A percentile compares a stretch with the other conserved stretches of the same genome.
These are phyloP conservation scores for Rhopilema esculentum DNA, from an alignment of 30 jellyfish, hydroid and myxozoan species.

Conservation along the genomic window DNA sequence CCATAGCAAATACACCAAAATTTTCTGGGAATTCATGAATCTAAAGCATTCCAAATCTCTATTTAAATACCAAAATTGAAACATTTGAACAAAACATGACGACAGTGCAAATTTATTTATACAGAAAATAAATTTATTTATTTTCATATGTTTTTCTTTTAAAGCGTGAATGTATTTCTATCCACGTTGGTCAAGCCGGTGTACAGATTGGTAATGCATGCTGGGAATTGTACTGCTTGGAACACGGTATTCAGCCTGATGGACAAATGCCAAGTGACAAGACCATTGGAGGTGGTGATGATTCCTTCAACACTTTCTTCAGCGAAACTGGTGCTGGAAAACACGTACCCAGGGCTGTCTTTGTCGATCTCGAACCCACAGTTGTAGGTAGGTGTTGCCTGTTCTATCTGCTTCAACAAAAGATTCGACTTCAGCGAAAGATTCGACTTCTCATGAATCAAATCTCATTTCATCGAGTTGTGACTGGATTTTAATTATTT, in stretches of 20 bases:
- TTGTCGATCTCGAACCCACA: constrained; percentile 92
- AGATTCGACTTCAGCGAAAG: too few species aligned
- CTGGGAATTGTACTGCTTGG: constrained; percentile 97
- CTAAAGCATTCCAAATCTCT: too few species aligned
- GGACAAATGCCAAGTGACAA: constrained; percentile 97
- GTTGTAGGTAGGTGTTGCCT: constrained; percentile 75
- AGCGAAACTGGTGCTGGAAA: constrained; percentile 97
- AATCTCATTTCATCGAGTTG: too few species aligned
- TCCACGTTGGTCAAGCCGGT: constrained; percentile 98
- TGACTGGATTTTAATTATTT: too few species aligned
- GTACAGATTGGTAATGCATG: constrained; percentile 96
- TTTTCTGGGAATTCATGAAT: too few species aligned
- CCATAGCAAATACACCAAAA: too few species aligned
- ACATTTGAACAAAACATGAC: too few species aligned
- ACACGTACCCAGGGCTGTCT: constrained; percentile 95
- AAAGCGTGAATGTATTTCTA: constrained; percentile 95
- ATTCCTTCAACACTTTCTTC: constrained; percentile 93
- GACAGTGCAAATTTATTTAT: too few species aligned
- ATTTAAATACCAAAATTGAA: too few species aligned
- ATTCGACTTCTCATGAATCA: too few species aligned
- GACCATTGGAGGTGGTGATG: constrained; percentile 97
- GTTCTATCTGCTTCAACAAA: too few species aligned
- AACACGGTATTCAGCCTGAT: constrained; percentile 98
- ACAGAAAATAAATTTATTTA: too few species aligned
- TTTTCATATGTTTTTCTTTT: background rate